Evolutionary conservation across 2,113 vertebrate genomes (phyloP), one percentile per base, ranked within the genome.

Genomic region (Hyperoodon ampullatus): DNA sequence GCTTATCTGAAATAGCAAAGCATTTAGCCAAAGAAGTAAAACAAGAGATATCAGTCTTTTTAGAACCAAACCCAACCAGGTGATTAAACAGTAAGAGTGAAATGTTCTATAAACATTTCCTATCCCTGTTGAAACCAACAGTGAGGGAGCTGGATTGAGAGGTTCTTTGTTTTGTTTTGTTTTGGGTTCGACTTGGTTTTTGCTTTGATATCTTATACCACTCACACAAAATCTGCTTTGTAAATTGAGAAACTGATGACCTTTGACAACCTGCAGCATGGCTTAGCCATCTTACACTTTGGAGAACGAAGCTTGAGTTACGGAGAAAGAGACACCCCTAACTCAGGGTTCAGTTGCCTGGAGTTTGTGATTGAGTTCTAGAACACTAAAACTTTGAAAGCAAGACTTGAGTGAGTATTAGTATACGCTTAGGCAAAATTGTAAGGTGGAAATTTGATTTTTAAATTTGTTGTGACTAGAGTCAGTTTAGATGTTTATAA

Each of bases 1-100:
- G 71, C n/a, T 84, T 94, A 92, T 82, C 91, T 93, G 33, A 87
- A 83, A 53, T 65, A 87, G 26, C 77, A 94, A 39, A 87, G 58
- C 14, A 44, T 81, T 95, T 96, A 50, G 77, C 82, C 55, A 84
- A 75, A 90, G 88, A 68, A 70, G 44, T 78, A 30, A 55, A 88
- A 89, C 39, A 82, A 72, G 50, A 80, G 26, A 39, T 92, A 53
- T 39, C 53, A 4, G 4, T 75, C 50, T 92, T 87, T 60, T 74
- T 10, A 35, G 94, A 96, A 88, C 42, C 35, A 63, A 90, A 93
- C 78, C 71, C 55, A 66, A 70, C 65, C 82, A 63, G 65, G n/a
- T 88, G 81, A 72, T 92, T 90, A n/a, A 94, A 75, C 33, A 47
- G 14, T 50, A 42, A 66, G 47, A 88, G 42, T 72, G 44, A 91